phyloP scores from a whole-genome alignment of 2,113 vertebrate genomes.

The Colistium nudipinnis region DNA sequence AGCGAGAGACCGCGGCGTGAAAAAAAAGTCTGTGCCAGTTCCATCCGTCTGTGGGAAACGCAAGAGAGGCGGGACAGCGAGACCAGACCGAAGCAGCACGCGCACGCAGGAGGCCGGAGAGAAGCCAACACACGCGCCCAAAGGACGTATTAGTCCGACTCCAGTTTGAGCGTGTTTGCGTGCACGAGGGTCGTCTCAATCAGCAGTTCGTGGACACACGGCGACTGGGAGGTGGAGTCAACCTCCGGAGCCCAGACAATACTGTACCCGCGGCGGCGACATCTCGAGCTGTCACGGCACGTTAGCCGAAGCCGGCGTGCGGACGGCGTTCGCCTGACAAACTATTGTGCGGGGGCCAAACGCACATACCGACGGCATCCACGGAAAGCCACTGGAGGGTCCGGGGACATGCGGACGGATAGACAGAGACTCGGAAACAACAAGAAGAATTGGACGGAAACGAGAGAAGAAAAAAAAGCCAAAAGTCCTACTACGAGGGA shows the following conservation, averaged over 20 bases:
- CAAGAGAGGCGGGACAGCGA: background rate
- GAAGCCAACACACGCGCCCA: background rate
- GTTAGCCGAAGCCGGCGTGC: slow-evolving; percentile 71
- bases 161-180: slow-evolving; percentile 16
- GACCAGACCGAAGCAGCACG: background rate
- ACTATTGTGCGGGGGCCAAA: slow-evolving; percentile 32
- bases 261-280: slow-evolving; percentile 55
- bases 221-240: slow-evolving; percentile 45
- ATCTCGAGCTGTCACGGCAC: slow-evolving; percentile 73
- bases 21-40: background rate
- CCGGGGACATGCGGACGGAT: background rate
- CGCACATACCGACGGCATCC: no score
- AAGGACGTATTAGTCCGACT: slow-evolving; percentile 19
- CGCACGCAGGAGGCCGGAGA: slow-evolving; percentile 8
- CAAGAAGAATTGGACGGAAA: background rate
- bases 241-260: slow-evolving; percentile 58
- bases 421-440: background rate
- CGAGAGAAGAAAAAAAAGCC: background rate
- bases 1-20: background rate
- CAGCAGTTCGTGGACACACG: slow-evolving; percentile 46
- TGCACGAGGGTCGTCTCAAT: slow-evolving; percentile 27
- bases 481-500: background rate
- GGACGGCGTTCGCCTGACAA: slow-evolving; percentile 35
- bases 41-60: background rate
- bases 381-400: slow-evolving; percentile 5